Evolutionary conservation across 2,797 vertebrate genomes (phyloP), one percentile per base, ranked within the genome.

Genomic region (Coilia nasus): DNA sequence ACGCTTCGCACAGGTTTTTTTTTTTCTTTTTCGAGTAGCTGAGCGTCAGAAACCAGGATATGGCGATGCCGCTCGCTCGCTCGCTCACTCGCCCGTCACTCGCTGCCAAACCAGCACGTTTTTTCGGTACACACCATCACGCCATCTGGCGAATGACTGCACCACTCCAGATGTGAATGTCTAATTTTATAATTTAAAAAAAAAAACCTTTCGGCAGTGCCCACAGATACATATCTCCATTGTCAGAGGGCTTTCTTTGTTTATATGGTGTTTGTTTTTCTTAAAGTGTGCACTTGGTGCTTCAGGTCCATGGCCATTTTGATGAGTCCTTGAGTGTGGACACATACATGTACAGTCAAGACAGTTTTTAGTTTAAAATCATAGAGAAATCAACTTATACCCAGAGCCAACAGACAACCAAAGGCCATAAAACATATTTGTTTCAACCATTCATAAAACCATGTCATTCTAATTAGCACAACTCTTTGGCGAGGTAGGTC

Each of bases 121-220:
- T 54, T 71, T 71, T 71, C 64, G 15, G 15, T 15, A 15, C 25
- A 14, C 28, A 28, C 28, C 64, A 75, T 75, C 84, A 88, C 86
- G 86, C 85, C 89, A 89, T 88, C 87, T 89, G 87, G 87, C 90
- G 88, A 89, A 90, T 87, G 86, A 89, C 87, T 81, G 82, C 81
- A 87, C 82, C 81, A 87, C 90, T 90, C 92, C 92, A 92, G 91
- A 93, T 94, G 93, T 93, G 92, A 90, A 75, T 9, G 67, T 35
- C 28, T 75, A 75, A 75, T 75, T 75, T 75, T 15, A 75, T 75
- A 35, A 35, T 75, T 3, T 3, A 10, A 10, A 54, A 54, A 54
- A 54, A 10, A 75, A 75, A 75, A 75, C 25, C 67, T 35, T 28
- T 35, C 67, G 5, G 67, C 62, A 3, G 62, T 14, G 6, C 12